Conservation (phyloP, 2,888 invertebrate genomes). For the Mesorhabditis belari region DNA sequence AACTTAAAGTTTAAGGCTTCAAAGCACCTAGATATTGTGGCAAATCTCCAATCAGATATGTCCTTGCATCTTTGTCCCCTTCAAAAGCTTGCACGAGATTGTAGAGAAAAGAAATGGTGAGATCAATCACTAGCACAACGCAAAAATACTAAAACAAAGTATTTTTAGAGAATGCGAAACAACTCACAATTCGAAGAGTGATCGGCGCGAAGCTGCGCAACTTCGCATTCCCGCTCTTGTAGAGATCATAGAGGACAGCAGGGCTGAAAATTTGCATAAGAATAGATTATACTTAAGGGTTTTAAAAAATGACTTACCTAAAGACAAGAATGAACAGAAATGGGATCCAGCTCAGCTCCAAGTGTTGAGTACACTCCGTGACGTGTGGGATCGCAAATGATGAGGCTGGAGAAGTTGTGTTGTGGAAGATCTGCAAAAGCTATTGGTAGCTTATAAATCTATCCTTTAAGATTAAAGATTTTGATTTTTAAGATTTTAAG, state of each 20-base stretch:
- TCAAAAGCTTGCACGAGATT: conserved; percentile 12
- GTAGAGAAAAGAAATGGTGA: conserved; percentile 23
- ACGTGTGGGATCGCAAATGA: conserved; percentile 23
- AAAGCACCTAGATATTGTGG: conserved; percentile 24
- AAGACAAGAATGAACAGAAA: conserved; percentile 38
- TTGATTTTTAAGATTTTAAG: no score
- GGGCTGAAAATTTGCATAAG: neutral
- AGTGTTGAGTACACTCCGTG: conserved; percentile 42
- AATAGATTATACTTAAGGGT: neutral
- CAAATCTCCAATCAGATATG: conserved; percentile 19
- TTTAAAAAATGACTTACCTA: conserved; percentile 32
- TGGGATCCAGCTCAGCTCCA: conserved; percentile 40
- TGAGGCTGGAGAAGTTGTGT: neutral
- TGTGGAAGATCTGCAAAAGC: neutral
- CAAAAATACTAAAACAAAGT: conserved; percentile 16
- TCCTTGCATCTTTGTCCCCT: neutral
- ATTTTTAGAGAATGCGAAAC: neutral
- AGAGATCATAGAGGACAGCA: conserved; percentile 26
- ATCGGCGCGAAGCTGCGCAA: conserved; percentile 34
- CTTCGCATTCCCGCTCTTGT: conserved; percentile 33
- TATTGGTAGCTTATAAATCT: neutral
- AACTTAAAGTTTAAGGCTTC: neutral
- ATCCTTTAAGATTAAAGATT: neutral
- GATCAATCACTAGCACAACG: conserved; percentile 24
- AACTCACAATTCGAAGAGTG: conserved; percentile 39